Evolutionary conservation across 2,888 invertebrate genomes (phyloP), one percentile per base, ranked within the genome.

Genomic region (Axea sp.): DNA sequence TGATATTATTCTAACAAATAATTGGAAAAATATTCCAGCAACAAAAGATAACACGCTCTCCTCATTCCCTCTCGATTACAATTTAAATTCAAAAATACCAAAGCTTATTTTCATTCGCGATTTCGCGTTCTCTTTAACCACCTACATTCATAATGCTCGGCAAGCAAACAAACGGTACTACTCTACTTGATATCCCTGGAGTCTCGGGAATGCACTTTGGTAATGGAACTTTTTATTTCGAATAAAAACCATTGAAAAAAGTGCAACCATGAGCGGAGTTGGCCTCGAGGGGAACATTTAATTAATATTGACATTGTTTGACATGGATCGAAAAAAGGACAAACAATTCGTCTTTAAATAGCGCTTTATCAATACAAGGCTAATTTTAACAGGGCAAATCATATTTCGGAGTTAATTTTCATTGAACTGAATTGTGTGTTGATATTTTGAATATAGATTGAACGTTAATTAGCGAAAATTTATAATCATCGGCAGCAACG

Each of bases 141-240:
- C 51, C 31, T 43, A 37, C 55, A 39, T 55, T 55, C 53, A 62
- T 51, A 62, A 47, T 26, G 57, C 55, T 47, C 30, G 55, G 22
- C 33, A 31, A 33, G 55, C 41, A 51, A 62, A 49, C 62, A 62
- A 62, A 62, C 49, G 53, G 57, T 59, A 43, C 81, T 83, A 84
- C 84, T 85, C 84, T 83, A 83, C 77, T 85, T 85, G 83, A 85
- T 86, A 86, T 85, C 84, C 85, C 84, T 64, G 43, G 84, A 82
- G 86, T 73, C 74, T 72, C 68, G 76, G 62, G 59, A 69, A 73
- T 69, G 67, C 76, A 64, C 64, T 77, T 78, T 71, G 78, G 77
- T 73, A 77, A 80, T 80, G 64, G 71, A 76, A 77, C 75, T 77
- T 79, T 59, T 68, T 57, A 57, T 65, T 59, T 71, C 49, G 41